phyloP scores from a whole-genome alignment of 2,113 vertebrate genomes.

The Oostethus manadensis region DNA sequence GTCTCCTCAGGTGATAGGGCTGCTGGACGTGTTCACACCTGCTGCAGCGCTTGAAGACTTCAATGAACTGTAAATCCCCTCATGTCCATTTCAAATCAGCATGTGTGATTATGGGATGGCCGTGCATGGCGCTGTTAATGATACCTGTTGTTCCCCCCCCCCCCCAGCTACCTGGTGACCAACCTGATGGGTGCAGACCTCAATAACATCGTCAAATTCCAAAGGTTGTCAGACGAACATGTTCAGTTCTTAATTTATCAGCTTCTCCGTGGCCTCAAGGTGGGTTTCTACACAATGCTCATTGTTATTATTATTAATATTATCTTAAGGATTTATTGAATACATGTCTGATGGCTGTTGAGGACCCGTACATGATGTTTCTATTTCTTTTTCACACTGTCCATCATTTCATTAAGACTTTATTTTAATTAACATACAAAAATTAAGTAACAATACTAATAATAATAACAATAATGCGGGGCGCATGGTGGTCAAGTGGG shows the following conservation, averaged over 20 bases:
- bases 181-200: conserved; percentile 97
- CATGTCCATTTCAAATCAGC: not conserved
- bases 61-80: conserved; percentile 86
- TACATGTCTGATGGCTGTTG: no score
- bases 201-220: conserved; percentile 97
- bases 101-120: not conserved
- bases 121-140: no score
- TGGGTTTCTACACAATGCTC: conserved; percentile 35
- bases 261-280: conserved; percentile 94
- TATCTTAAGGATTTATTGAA: no score
- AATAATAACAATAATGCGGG: no score
- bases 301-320: no score
- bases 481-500: no score
- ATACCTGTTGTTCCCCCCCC: conserved; percentile 16
- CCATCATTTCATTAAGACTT: no score
- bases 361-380: no score
- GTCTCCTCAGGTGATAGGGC: conserved; percentile 74
- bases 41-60: conserved; percentile 86
- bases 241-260: conserved; percentile 98
- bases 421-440: no score
- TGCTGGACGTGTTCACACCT: conserved; percentile 94
- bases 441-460: no score
- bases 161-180: conserved; percentile 89
- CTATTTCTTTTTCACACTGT: no score
- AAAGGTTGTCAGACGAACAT: conserved; percentile 92